Percentiles rank a stretch among this genome's conserved stretches.
These are phyloP conservation scores for Sporophila hypoxantha DNA, from an alignment of 2,113 vertebrate species.

Conservation along the genomic window DNA sequence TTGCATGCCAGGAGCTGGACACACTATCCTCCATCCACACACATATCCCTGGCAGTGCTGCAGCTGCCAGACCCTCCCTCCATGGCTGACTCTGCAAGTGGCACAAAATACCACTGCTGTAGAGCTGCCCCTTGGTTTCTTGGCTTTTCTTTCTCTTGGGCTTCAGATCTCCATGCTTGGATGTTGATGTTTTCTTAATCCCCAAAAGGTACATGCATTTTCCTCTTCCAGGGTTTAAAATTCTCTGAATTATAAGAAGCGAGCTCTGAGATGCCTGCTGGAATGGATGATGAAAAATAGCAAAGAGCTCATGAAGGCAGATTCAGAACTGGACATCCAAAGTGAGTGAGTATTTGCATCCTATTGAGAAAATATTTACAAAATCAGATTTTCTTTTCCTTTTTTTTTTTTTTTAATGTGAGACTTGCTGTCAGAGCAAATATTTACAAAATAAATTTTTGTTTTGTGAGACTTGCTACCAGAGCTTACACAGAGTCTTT, in stretches of 20 bases:
- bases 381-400: background rate
- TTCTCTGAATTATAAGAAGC: background rate
- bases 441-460: background rate
- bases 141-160: background rate
- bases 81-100: background rate
- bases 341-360: background rate
- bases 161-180: background rate
- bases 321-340: background rate
- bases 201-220: background rate
- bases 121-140: background rate
- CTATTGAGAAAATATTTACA: background rate
- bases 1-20: background rate
- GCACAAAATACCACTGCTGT: background rate
- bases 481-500: background rate
- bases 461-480: no score
- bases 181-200: background rate
- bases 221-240: background rate
- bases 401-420: background rate
- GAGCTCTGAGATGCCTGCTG: background rate
- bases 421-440: background rate
- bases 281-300: background rate
- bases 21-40: background rate
- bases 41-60: background rate
- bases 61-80: background rate
- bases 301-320: background rate